A percentile compares a stretch with the other conserved stretches of the same genome.
These are phyloP conservation scores for Eristalis tenax DNA, from an alignment of 2,888 invertebrate genomes.

Conservation along the genomic window DNA sequence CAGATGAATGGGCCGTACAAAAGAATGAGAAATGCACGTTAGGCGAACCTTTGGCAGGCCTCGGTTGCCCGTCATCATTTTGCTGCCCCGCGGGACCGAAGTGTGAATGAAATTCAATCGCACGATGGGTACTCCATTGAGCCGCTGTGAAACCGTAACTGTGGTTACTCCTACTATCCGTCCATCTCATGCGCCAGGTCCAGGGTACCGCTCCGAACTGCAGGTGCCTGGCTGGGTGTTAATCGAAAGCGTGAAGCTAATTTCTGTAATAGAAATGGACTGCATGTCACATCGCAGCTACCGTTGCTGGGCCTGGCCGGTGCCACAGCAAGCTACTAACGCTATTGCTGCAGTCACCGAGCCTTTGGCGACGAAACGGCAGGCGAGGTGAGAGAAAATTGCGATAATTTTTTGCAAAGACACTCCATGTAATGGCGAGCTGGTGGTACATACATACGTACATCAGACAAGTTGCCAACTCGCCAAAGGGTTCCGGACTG, in stretches of 20 bases:
- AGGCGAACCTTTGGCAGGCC: slow-evolving; percentile 4
- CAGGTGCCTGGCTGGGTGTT: slow-evolving; percentile 57
- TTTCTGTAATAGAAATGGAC: slow-evolving; percentile 70
- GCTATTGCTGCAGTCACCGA: not conserved
- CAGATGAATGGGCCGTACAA: slow-evolving; percentile 49
- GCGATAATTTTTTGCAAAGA: slow-evolving; percentile 54
- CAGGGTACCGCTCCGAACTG: not conserved
- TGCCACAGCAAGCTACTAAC: not conserved
- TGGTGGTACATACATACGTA: too few species aligned
- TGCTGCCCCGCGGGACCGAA: slow-evolving; percentile 25
- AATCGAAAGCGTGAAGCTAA: slow-evolving; percentile 71
- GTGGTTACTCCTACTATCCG: slow-evolving; percentile 61
- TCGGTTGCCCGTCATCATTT: slow-evolving; percentile 20
- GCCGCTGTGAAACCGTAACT: slow-evolving; percentile 37
- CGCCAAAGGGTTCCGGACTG: not conserved
- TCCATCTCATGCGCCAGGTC: not conserved
- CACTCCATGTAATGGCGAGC: slow-evolving; percentile 28
- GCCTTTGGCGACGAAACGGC: not conserved
- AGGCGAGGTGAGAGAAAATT: slow-evolving; percentile 43
- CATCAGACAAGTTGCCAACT: not conserved
- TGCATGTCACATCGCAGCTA: slow-evolving; percentile 70
- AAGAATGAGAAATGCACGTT: slow-evolving; percentile 17
- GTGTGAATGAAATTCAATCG: slow-evolving; percentile 61
- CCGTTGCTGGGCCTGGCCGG: slow-evolving; percentile 29
- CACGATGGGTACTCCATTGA: slow-evolving; percentile 34